Percentiles rank a stretch among this genome's conserved stretches.
phyloP scores from a whole-genome alignment of 2,888 invertebrate species.

The Drosophila gaucha region DNA sequence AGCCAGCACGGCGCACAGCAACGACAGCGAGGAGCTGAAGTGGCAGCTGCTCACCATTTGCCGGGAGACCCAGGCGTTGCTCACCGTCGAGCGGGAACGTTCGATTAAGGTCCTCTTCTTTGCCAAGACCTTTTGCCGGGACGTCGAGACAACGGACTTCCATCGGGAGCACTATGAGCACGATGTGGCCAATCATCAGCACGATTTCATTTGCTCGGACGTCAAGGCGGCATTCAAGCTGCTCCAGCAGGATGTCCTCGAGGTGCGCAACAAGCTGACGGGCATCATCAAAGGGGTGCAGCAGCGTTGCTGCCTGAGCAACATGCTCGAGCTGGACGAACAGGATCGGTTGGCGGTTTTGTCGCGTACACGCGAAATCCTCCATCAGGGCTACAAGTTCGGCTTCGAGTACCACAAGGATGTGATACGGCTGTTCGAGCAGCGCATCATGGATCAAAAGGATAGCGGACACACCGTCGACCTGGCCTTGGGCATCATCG shows the following conservation, averaged over 20 bases:
- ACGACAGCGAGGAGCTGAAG: conserved; percentile 81
- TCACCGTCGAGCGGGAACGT: conserved; percentile 91
- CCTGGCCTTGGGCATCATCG: conserved; percentile 87
- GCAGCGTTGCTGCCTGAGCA: conserved; percentile 80
- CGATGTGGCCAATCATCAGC: conserved; percentile 79
- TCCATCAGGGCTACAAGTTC: conserved; percentile 95
- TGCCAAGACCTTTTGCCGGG: conserved; percentile 90
- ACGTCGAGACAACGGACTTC: conserved; percentile 86
- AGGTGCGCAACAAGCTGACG: conserved; percentile 84
- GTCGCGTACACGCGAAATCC: conserved; percentile 89
- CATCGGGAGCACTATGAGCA: conserved; percentile 85
- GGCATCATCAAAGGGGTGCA: conserved; percentile 83
- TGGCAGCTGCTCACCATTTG: conserved; percentile 86
- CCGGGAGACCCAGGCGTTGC: conserved; percentile 91
- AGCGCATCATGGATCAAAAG: conserved; percentile 83
- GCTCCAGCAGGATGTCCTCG: conserved; percentile 85
- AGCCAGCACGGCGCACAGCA: conserved; percentile 76
- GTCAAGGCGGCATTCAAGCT: conserved; percentile 88
- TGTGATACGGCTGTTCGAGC: conserved; percentile 86
- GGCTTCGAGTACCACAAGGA: conserved; percentile 91
- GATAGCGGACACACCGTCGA: conserved; percentile 83
- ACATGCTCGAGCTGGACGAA: conserved; percentile 79
- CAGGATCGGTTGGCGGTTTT: conserved; percentile 85
- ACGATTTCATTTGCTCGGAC: conserved; percentile 86
- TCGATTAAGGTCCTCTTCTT: conserved; percentile 92